Evolutionary conservation across 1,140 invertebrate genomes (phyloP), one percentile per base, ranked within the genome.

Genomic region (Latrodectus geometricus): DNA sequence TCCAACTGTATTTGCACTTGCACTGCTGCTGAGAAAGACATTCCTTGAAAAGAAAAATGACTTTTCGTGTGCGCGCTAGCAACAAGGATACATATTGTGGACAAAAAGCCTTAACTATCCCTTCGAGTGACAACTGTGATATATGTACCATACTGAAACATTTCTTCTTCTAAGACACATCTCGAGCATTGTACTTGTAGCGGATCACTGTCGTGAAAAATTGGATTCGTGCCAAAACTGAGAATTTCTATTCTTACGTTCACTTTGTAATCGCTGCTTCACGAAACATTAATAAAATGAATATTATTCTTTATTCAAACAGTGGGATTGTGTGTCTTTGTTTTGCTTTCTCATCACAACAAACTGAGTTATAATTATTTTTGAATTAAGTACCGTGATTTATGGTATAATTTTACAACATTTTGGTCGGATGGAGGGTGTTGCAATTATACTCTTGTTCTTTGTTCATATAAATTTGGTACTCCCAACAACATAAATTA

Each of bases 211-310:
- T 86, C 75, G 35, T 35, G 73, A 78, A 17, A 61, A 61, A 86
- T 86, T 86, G 83, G 83, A 86, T 75, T 86, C 68, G 83, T 86
- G 83, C 83, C 83, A 86, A 86, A 86, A 66, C 52, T 17, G 15
- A 82, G 52, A 65, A 74, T 70, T 65, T 74, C 73, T 86, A 77
- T 86, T 86, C 83, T 86, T 86, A 66, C 75, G 75, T 73, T 77
- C 83, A 86, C 83, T 86, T 86, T 86, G 83, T 86, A 86, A 86
- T 86, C 54, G 83, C 74, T 69, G 83, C 83, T 86, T 86, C 83
- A 86, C 75, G 68, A 75, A 65, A 72, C 65, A 77, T 77, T 86
- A 77, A 86, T 77, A 77, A 86, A 81, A 86, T 77, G 75, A 72
- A 86, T 86, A 86, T 86, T 86, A 86, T 86, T 86, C 83, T 86